Conservation (phyloP, 2,113 vertebrate genomes). For the chimpanzee (Pan troglodytes) region NHGRI_mPanTro3-v2.1_pri NC_072398.2:116106001-116106500, state of each 20-base stretch:
- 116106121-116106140: neutral
- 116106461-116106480: neutral
- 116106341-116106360: conserved; percentile 34
- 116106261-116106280: conserved; percentile 46
- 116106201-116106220: conserved; percentile 26
- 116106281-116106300: conserved; percentile 49
- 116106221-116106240: conserved; percentile 63
- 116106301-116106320: neutral
- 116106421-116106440: neutral
- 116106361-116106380: neutral
- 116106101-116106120: neutral
- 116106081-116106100: neutral
- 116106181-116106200: neutral
- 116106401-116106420: neutral
- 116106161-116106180: neutral
- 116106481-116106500: neutral
- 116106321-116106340: conserved; percentile 54
- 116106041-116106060: neutral
- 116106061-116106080: neutral
- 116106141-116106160: neutral
- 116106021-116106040: neutral
- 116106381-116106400: neutral
- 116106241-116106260: neutral
- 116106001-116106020: conserved; percentile 52
- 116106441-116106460: neutral